Conservation (phyloP, 2,797 vertebrate species). For the Artibeus lituratus region DNA sequence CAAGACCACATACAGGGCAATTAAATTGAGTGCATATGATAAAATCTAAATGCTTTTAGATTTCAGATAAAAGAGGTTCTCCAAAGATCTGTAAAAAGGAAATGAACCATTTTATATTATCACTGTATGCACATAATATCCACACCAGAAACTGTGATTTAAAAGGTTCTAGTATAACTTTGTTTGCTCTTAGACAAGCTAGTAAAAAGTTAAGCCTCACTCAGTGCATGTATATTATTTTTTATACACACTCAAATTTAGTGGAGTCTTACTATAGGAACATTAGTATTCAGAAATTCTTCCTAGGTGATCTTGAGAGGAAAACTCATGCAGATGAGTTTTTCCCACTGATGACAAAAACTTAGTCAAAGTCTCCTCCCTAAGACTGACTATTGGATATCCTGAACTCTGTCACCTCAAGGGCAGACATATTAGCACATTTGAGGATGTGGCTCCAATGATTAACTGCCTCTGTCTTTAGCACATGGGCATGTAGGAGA, state of each 20-base stretch:
- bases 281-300: background rate
- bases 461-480: background rate
- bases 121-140: background rate
- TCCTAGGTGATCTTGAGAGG: background rate
- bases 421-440: background rate
- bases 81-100: background rate
- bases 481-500: background rate
- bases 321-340: background rate
- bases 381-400: background rate
- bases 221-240: background rate
- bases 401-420: background rate
- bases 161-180: background rate
- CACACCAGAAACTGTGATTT: background rate
- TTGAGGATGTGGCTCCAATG: background rate
- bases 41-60: background rate
- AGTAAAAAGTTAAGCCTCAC: background rate
- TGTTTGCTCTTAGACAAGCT: background rate
- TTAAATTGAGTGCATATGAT: background rate
- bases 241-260: background rate
- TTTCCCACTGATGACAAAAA: background rate
- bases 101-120: background rate
- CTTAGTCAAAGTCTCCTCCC: background rate
- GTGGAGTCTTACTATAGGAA: background rate
- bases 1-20: background rate
- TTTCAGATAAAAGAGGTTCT: background rate